phyloP scores from a whole-genome alignment of 2,113 vertebrate genomes.

The Otolemur garnettii region DNA sequence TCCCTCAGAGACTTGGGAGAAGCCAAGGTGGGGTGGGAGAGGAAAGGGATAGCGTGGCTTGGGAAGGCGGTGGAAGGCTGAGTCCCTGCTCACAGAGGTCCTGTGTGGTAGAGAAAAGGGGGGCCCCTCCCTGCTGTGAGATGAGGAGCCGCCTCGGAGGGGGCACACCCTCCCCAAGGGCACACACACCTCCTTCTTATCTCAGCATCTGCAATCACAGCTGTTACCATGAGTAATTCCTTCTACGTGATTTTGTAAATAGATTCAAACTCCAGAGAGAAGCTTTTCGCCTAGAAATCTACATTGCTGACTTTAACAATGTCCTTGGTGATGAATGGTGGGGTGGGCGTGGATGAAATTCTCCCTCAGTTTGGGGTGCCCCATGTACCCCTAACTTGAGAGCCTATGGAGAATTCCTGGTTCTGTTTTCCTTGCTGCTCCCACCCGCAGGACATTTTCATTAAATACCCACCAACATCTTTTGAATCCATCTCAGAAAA shows the following conservation, averaged over 20 bases:
- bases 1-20: neutral
- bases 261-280: neutral
- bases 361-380: neutral
- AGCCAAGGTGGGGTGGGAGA: neutral
- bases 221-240: neutral
- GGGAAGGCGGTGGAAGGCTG: neutral
- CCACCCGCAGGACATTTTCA: neutral
- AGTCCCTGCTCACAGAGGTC: neutral
- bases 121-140: neutral
- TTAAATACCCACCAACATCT: neutral
- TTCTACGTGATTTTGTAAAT: neutral
- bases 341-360: neutral
- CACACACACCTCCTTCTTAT: neutral
- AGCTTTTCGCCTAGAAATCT: neutral
- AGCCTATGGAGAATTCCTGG: neutral
- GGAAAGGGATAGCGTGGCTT: neutral
- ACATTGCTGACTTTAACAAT: neutral
- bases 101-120: neutral
- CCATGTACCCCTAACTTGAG: neutral
- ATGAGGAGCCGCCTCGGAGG: neutral
- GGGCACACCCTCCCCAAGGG: neutral
- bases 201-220: neutral
- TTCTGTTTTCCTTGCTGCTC: neutral
- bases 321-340: neutral
- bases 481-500: neutral